Conservation (phyloP, 2,797 vertebrate genomes). For the Momotus momota region DNA sequence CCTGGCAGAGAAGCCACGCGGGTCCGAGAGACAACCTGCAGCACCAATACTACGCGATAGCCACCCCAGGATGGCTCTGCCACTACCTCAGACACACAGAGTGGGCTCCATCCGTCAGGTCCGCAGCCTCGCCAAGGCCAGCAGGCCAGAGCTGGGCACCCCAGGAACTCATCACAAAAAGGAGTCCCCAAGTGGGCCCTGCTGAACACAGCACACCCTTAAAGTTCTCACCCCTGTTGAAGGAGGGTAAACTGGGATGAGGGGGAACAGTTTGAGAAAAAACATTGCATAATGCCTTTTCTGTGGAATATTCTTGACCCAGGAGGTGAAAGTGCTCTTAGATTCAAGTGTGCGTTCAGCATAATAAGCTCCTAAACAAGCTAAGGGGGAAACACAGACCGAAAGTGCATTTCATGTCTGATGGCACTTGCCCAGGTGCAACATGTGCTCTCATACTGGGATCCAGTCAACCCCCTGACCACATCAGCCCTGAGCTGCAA, state of each 20-base stretch:
- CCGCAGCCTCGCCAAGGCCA: not conserved
- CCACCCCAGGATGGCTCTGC: too few relatives aligned
- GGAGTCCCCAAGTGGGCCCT: not conserved
- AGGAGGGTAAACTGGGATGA: not conserved
- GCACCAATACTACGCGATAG: not conserved
- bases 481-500: too few relatives aligned
- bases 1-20: too few relatives aligned
- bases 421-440: too few relatives aligned
- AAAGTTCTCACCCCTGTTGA: too few relatives aligned
- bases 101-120: not conserved
- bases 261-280: not conserved
- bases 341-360: accelerated
- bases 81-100: accelerated
- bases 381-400: too few relatives aligned
- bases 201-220: not conserved
- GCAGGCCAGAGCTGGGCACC: not conserved
- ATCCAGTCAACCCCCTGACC: accelerated
- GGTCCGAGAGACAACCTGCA: accelerated
- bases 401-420: too few relatives aligned
- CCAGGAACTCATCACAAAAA: accelerated
- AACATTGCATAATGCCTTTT: accelerated
- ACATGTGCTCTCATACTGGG: accelerated
- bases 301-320: not conserved
- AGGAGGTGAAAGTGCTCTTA: not conserved
- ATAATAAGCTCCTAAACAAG: not conserved